phyloP scores from a whole-genome alignment of 2,113 vertebrate species.

The Pao palembangensis region DNA sequence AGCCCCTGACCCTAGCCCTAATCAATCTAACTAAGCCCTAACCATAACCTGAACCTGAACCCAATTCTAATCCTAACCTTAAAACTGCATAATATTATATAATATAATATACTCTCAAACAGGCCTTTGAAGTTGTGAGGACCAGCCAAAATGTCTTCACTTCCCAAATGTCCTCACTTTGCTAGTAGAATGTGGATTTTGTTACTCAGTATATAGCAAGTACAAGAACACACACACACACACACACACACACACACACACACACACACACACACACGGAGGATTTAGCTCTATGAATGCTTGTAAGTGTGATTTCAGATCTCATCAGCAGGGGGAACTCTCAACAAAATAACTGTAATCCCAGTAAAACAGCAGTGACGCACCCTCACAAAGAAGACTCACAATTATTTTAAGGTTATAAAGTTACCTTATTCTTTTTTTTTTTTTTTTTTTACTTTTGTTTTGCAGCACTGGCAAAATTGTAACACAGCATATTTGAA shows the following conservation, averaged over 20 bases:
- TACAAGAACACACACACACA: background rate
- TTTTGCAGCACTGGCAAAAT: background rate
- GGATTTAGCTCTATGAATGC: constrained; percentile 20
- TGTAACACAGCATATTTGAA: too few relatives aligned
- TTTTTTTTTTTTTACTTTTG: constrained; percentile 2
- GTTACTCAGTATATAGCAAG: too few relatives aligned
- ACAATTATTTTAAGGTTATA: too few relatives aligned
- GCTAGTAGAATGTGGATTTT: too few relatives aligned
- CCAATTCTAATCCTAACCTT: too few relatives aligned
- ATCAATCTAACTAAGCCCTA: too few relatives aligned
- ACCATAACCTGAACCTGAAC: constrained; percentile 14
- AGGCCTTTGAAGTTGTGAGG: too few relatives aligned
- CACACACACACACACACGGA: constrained; percentile 5
- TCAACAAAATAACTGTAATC: constrained; percentile 33
- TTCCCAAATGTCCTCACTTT: too few relatives aligned
- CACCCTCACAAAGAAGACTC: background rate
- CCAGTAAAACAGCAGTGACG: constrained; percentile 1
- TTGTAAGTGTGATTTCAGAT: constrained; percentile 14
- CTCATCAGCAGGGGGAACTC: constrained; percentile 57
- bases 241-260: background rate
- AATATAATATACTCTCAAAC: too few relatives aligned
- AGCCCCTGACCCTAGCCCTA: too few relatives aligned
- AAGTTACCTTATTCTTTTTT: background rate
- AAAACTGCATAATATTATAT: too few relatives aligned
- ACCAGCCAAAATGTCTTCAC: too few relatives aligned